phyloP scores from a whole-genome alignment of 2,113 vertebrate species.

The Brachypodius melanocephalos region DNA sequence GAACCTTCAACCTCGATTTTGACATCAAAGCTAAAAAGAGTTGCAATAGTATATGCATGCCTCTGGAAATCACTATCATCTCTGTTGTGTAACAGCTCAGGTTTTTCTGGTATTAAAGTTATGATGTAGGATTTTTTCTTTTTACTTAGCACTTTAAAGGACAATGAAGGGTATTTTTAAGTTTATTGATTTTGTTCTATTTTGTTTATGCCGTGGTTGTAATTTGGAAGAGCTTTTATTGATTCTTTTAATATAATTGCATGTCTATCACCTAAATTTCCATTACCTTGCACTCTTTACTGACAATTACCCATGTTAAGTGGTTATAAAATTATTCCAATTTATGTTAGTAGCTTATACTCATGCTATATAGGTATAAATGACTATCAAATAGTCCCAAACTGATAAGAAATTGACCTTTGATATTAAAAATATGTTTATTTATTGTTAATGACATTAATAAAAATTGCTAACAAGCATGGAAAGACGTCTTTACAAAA shows the following conservation, averaged over 20 bases:
- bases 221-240: background rate
- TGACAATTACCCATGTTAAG: background rate
- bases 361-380: background rate
- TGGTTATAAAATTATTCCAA: background rate
- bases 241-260: background rate
- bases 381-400: background rate
- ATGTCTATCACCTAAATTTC: background rate
- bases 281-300: background rate
- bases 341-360: background rate
- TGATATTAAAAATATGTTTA: background rate
- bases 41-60: background rate
- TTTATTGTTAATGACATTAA: background rate
- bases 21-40: background rate
- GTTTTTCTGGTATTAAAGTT: background rate
- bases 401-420: background rate
- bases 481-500: background rate
- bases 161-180: background rate
- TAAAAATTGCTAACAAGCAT: background rate
- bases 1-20: background rate
- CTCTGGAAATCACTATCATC: background rate
- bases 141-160: background rate
- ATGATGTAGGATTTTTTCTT: background rate
- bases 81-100: background rate
- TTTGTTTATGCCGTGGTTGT: background rate
- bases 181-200: conserved; percentile 9